Base-by-base conservation (phyloP, 2,797 vertebrate species). In the Florisuga fusca region DNA sequence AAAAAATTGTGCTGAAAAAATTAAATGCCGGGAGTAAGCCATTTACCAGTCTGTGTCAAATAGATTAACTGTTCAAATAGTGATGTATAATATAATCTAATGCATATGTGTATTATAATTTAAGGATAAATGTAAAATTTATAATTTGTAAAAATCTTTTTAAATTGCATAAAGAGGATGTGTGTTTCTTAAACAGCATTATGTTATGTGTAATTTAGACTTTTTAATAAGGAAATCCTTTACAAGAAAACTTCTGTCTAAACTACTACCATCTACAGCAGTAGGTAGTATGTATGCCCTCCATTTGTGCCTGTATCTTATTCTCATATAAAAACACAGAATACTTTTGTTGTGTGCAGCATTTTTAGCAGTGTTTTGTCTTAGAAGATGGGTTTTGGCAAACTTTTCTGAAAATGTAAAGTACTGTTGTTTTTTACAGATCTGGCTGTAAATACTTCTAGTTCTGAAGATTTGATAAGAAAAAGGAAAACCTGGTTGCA, bases 381-480 rank as follows among this genome's bases (percentile, higher is more conserved):
- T 63, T 25, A 82, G 29, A 31, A 66, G 34, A 10, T 18, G 67
- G 21, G 10, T 50, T 83, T 83, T 88, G 88, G 89, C 94, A 95
- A 62, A 83, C 94, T 95, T 94, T 73, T 89, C 85, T 95, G 81
- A 73, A 95, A 93, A 75, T 90, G 85, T 96, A 21, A 92, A 92
- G 18, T 76, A 20, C 51, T 81, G 7, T 62, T 75, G n/a, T 6
- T 64, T 76, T 86, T 85, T 54, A 57, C 61, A 67, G n/a, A 81
- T 89, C 71, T 84, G 25, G 9, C 41, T 63, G 31, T 78, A 71
- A 53, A 15, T 72, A 53, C 19, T 48, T 84, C 25, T 73, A 25
- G 17, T 46, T 89, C 36, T 89, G 51, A 88, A 84, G n/a, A 81
- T 22, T 23, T 69, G 17, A n/a, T 91, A 27, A 64, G 19, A 11